Evolutionary conservation across 2,888 invertebrate genomes (phyloP), one percentile per base, ranked within the genome.

Genomic region (Candidula unifasciata): DNA sequence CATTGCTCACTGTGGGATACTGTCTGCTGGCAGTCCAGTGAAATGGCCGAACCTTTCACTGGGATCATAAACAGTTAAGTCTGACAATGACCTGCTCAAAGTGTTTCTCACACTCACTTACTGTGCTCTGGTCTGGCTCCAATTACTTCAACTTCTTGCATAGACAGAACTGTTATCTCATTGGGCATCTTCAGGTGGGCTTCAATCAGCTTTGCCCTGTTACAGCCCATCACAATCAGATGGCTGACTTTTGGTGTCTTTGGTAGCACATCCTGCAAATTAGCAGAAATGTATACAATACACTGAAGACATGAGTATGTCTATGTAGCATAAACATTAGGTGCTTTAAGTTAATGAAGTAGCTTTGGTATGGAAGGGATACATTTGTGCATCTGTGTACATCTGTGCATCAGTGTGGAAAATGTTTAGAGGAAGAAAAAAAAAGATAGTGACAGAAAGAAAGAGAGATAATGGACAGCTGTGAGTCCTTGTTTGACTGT

Each of bases 231-330:
- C 84, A 93, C 93, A 52, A 94, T 92, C 10, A 94, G 88, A 83
- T 93, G 97, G 90, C 96, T 95, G 0, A 99, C 96, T 69, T 94
- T 94, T 0, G 97, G 96, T 66, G 96, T 96, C 90, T 95, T 95
- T 0, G 94, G 83, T 78, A 91, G 83, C 24, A 91, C 88, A 76
- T 87, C 88, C 91, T 92, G 64, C 30, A 10, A 24, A 52, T 1
- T 54, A 30, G n/a, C 60, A 60, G 60, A 44, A 44, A 0, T 6
- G 6, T 44, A 44, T 0, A 1, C 44, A 44, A 44, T 0, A 1
- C 44, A 44, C 2, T 44, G 13, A 44, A 44, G 44, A 44, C 2
- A 1, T 44, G 44, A 44, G 44, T 10, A n/a, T n/a, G n/a, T n/a
- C n/a, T n/a, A n/a, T n/a, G n/a, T n/a, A n/a, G n/a, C n/a, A n/a